Evolutionary conservation across 2,113 vertebrate genomes (phyloP).

Genomic region (Melospiza georgiana): DNA sequence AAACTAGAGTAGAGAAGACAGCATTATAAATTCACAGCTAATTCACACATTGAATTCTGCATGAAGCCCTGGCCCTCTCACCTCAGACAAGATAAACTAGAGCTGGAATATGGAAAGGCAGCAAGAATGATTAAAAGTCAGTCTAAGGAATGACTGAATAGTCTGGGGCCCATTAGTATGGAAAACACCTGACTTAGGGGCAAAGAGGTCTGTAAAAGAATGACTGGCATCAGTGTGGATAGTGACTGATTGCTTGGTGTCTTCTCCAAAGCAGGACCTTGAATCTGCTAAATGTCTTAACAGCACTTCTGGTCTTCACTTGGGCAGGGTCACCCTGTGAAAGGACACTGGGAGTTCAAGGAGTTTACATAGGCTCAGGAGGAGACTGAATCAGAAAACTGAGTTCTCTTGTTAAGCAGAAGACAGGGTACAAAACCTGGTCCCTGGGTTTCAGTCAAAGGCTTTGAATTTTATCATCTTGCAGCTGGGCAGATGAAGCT

Average conservation of each 20-base stretch:
- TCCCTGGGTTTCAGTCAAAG: not conserved
- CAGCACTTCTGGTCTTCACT: not conserved
- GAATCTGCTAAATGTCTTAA: not conserved
- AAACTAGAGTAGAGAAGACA: not conserved
- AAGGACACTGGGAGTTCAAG: not conserved
- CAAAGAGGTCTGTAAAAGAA: not conserved
- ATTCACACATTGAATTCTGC: not conserved
- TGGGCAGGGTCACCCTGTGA: not conserved
- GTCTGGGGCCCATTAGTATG: not conserved
- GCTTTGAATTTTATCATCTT: not conserved
- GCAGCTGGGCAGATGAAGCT: not conserved
- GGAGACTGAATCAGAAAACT: not conserved
- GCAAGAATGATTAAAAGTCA: not conserved
- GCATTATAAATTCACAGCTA: not conserved
- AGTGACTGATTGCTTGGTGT: not conserved
- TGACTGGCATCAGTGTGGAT: not conserved
- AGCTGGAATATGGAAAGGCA: not conserved
- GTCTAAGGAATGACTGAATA: not conserved
- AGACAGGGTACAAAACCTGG: not conserved
- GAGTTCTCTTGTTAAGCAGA: not conserved
- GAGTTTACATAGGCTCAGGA: not conserved
- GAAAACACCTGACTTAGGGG: not conserved
- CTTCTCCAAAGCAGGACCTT: not conserved
- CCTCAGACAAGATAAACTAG: not conserved
- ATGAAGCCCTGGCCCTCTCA: not conserved